Percentiles rank a stretch among this genome's conserved stretches.
Evolutionary conservation across 2,888 invertebrate genomes (phyloP).

Genomic region (Thumatha senex): DNA sequence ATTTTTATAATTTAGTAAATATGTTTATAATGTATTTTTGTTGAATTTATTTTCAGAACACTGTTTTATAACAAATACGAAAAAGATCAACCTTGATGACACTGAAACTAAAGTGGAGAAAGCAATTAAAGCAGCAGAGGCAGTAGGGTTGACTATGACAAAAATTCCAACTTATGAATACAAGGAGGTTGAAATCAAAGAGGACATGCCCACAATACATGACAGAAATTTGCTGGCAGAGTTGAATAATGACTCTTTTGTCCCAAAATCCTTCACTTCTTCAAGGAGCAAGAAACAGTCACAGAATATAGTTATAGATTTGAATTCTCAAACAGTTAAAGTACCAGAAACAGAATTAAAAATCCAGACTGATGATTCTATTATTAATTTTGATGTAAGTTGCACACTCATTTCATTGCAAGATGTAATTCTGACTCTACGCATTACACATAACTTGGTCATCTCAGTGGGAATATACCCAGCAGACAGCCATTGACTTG

Average conservation of each 20-base stretch:
- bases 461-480: too few relatives aligned
- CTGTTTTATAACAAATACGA: constrained; percentile 29
- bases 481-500: too few relatives aligned
- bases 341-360: constrained; percentile 83
- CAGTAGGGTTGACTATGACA: constrained; percentile 77
- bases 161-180: constrained; percentile 79
- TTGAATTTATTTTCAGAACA: constrained; percentile 44
- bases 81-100: constrained; percentile 63
- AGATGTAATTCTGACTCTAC: too few relatives aligned
- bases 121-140: constrained; percentile 77
- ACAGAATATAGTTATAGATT: constrained; percentile 89
- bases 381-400: constrained; percentile 87
- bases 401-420: neutral
- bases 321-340: constrained; percentile 87
- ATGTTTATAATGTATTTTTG: too few relatives aligned
- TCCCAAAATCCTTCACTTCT: constrained; percentile 84
- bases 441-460: too few relatives aligned
- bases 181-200: constrained; percentile 73
- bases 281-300: constrained; percentile 84
- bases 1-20: too few relatives aligned
- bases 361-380: constrained; percentile 79
- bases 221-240: constrained; percentile 86
- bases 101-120: constrained; percentile 74
- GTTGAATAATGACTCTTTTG: constrained; percentile 88
- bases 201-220: constrained; percentile 79